Percentiles rank a stretch among this genome's conserved stretches.
phyloP scores from a whole-genome alignment of 2,888 invertebrate genomes.

The Rotaria socialis region DNA sequence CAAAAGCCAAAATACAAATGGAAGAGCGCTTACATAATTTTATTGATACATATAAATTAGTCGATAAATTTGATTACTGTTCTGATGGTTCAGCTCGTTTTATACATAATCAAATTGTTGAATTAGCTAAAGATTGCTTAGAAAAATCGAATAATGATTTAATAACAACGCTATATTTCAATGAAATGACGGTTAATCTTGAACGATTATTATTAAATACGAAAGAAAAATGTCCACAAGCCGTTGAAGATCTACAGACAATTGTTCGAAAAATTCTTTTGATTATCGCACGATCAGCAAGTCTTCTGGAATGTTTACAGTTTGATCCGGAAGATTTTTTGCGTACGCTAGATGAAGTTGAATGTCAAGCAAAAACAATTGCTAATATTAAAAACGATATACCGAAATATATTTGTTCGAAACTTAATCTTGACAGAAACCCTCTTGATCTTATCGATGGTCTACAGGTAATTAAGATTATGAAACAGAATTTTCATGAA shows the following conservation, averaged over 20 bases:
- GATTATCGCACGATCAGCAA: slow-evolving; percentile 90
- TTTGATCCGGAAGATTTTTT: slow-evolving; percentile 99
- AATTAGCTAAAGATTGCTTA: slow-evolving; percentile 91
- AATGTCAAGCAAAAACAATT: slow-evolving; percentile 59
- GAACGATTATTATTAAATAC: slow-evolving; percentile 86
- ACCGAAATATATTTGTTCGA: slow-evolving; percentile 94
- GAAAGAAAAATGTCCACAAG: slow-evolving; percentile 47
- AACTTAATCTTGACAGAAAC: slow-evolving; percentile 72
- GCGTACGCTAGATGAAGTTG: slow-evolving; percentile 88
- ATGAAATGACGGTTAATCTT: slow-evolving; percentile 92
- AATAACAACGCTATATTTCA: slow-evolving; percentile 91
- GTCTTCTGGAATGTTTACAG: slow-evolving; percentile 91
- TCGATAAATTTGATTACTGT: slow-evolving; percentile 32
- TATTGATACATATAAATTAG: slow-evolving; percentile 38
- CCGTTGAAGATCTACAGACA: slow-evolving; percentile 41
- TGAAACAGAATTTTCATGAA: no score
- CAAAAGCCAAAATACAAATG: slow-evolving; percentile 42
- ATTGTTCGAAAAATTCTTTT: slow-evolving; percentile 68
- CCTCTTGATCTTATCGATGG: slow-evolving; percentile 66
- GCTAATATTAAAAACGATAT: slow-evolving; percentile 83
- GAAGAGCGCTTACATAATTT: slow-evolving; percentile 44
- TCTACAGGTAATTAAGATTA: background rate
- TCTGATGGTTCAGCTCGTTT: slow-evolving; percentile 77
- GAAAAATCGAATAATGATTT: slow-evolving; percentile 89
- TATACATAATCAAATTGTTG: slow-evolving; percentile 77